Evolutionary conservation across 2,797 vertebrate species (phyloP).

Genomic region (Corythornis leucogaster): DNA sequence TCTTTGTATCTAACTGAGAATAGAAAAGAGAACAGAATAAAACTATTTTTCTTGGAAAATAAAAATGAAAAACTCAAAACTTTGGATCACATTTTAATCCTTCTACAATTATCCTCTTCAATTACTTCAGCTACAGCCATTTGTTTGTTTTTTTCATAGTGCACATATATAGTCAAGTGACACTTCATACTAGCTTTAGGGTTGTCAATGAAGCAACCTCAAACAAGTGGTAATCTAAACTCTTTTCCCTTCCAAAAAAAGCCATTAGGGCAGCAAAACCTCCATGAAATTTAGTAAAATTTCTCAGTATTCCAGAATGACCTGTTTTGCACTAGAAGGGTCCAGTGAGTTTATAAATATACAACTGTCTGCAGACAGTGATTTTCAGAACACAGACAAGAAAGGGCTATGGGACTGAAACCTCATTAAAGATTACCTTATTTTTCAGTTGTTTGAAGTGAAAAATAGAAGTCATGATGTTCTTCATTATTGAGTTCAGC

Average conservation of each 20-base stretch:
- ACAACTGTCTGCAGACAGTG: constrained; percentile 79
- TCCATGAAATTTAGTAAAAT: constrained; percentile 86
- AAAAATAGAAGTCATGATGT: not conserved
- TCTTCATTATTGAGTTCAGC: not conserved
- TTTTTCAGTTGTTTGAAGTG: constrained; percentile 17
- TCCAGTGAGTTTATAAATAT: too few relatives aligned
- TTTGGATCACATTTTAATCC: not conserved
- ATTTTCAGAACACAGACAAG: constrained; percentile 75
- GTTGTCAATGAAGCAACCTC: constrained; percentile 77
- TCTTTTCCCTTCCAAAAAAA: constrained; percentile 82
- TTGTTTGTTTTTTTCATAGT: not conserved
- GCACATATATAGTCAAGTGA: constrained; percentile 40
- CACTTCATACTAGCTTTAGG: constrained; percentile 70
- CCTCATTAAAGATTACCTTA: not conserved
- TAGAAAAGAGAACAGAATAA: not conserved
- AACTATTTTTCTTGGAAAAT: too few relatives aligned
- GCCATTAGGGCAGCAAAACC: constrained; percentile 74
- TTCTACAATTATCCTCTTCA: not conserved
- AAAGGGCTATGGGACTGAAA: constrained; percentile 7
- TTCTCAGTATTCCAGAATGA: constrained; percentile 86
- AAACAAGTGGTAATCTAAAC: constrained; percentile 69
- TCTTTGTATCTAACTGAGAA: not conserved
- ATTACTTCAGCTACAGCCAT: not conserved
- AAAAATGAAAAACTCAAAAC: too few relatives aligned
- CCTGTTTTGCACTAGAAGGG: constrained; percentile 81